Conservation (phyloP, 1,140 invertebrate genomes). For the Euschistus heros region DNA sequence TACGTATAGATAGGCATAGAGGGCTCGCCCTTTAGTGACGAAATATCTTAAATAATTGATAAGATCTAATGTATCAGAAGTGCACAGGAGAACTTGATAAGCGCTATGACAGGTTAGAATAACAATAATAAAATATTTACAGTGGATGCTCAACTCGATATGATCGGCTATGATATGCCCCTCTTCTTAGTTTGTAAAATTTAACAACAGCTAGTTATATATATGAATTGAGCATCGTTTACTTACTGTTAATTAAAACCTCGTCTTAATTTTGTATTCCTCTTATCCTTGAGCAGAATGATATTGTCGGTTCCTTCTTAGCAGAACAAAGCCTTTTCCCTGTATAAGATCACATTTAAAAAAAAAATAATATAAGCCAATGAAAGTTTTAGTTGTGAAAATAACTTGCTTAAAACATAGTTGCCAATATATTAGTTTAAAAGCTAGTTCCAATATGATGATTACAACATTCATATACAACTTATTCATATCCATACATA, state of each 20-base stretch:
- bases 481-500: constrained; percentile 4
- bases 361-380: not conserved
- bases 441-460: constrained; percentile 3
- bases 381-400: constrained; percentile 11
- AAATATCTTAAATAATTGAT: too few species aligned
- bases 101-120: too few species aligned
- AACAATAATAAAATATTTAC: not conserved
- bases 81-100: too few species aligned
- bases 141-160: constrained; percentile 4
- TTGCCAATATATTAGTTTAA: constrained; percentile 16
- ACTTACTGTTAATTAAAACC: not conserved
- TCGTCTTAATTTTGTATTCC: not conserved
- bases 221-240: not conserved
- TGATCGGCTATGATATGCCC: constrained; percentile 1
- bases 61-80: too few species aligned
- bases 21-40: not conserved
- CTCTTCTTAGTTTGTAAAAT: not conserved
- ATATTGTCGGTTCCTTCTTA: constrained; percentile 11
- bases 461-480: constrained; percentile 11
- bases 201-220: not conserved
- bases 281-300: not conserved
- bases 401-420: constrained; percentile 13
- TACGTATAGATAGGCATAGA: constrained; percentile 10
- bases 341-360: not conserved
- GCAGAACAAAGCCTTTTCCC: constrained; percentile 13